Conservation (phyloP, 2,113 vertebrate species). For the Excalfactoria chinensis region DNA sequence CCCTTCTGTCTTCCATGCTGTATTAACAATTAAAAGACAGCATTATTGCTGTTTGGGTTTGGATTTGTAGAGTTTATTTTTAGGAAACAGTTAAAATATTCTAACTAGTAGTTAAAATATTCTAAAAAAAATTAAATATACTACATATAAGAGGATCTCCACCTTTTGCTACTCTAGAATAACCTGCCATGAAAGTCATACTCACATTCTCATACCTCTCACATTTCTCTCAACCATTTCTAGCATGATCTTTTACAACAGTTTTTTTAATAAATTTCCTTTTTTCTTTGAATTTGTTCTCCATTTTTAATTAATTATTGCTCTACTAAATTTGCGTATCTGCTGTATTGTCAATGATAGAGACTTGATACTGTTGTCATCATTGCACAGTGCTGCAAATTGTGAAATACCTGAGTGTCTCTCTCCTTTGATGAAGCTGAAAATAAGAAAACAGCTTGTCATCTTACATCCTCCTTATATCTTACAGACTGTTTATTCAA, state of each 20-base stretch:
- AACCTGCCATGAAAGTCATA: not conserved
- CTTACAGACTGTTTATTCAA: not conserved
- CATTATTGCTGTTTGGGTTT: not conserved
- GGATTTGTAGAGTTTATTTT: not conserved
- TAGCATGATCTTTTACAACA: not conserved
- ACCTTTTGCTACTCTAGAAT: not conserved
- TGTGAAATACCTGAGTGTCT: not conserved
- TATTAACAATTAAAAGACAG: not conserved
- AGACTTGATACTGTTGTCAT: not conserved
- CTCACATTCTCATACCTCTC: not conserved
- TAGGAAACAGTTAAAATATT: not conserved
- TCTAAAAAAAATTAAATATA: not conserved
- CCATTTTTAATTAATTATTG: not conserved
- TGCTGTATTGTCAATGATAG: not conserved
- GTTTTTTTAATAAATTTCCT: not conserved
- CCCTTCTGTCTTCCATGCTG: not conserved
- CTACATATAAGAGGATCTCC: not conserved
- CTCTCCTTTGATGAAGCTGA: not conserved
- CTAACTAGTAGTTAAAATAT: not conserved
- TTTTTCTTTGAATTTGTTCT: not conserved
- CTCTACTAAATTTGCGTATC: not conserved
- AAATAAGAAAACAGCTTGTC: not conserved
- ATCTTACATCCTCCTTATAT: not conserved
- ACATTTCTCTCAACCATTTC: not conserved
- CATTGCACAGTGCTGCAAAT: not conserved